phyloP scores from a whole-genome alignment of 2,888 invertebrate genomes.

The Noctuana brunneofusca region DNA sequence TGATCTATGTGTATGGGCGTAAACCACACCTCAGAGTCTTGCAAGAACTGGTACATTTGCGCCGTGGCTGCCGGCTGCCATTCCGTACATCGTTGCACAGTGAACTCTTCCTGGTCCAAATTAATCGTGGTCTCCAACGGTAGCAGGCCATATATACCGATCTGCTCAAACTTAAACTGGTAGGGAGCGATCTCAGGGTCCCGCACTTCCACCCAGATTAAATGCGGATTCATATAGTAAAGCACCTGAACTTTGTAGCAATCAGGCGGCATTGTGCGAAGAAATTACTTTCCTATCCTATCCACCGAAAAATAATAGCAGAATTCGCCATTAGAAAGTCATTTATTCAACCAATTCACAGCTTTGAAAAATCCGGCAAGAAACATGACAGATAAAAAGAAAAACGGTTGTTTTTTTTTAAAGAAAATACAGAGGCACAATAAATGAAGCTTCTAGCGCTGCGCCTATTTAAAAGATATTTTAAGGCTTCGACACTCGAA shows the following conservation, averaged over 20 bases:
- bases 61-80: constrained; percentile 57
- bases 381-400: constrained; percentile 10
- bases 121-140: constrained; percentile 53
- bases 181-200: constrained; percentile 38
- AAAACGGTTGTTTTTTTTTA: no score
- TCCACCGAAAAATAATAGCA: neutral
- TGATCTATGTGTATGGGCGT: constrained; percentile 53
- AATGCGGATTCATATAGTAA: constrained; percentile 60
- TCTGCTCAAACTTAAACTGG: constrained; percentile 58
- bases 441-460: constrained; percentile 9
- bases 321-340: constrained; percentile 11
- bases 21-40: constrained; percentile 55
- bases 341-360: neutral
- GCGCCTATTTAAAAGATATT: neutral
- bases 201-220: constrained; percentile 61
- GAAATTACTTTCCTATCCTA: neutral
- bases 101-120: constrained; percentile 42
- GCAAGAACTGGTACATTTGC: constrained; percentile 50
- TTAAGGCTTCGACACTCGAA: no score
- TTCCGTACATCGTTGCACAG: constrained; percentile 42
- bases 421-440: neutral
- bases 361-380: neutral
- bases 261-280: constrained; percentile 42
- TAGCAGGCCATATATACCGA: constrained; percentile 63
- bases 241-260: constrained; percentile 61